Evolutionary conservation across 2,888 invertebrate species (phyloP).

Genomic region (Vesta saturnalis): DNA sequence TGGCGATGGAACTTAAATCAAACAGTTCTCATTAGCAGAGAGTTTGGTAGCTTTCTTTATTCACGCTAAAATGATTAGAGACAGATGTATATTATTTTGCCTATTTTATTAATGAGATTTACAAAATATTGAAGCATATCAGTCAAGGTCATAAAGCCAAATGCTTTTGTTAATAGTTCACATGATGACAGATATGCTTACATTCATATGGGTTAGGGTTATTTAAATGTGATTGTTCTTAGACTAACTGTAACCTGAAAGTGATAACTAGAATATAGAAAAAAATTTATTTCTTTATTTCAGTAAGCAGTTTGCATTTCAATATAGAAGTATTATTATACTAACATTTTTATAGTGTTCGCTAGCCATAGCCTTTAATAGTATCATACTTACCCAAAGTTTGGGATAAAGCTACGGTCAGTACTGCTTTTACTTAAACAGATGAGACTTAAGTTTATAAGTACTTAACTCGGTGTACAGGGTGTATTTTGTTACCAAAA

Average conservation of each 20-base stretch:
- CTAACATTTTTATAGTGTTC: too few species aligned
- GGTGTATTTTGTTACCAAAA: conserved; percentile 2
- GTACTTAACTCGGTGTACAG: conserved; percentile 10
- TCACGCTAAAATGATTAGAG: not conserved
- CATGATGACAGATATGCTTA: conserved; percentile 3
- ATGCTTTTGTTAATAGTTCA: not conserved
- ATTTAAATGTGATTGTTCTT: not conserved
- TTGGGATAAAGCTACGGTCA: too few species aligned
- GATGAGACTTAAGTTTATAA: not conserved
- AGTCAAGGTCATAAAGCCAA: not conserved
- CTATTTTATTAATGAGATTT: not conserved
- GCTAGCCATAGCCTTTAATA: too few species aligned
- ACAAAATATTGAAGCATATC: not conserved
- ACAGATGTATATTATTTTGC: not conserved
- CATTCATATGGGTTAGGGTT: not conserved
- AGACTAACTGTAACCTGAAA: not conserved
- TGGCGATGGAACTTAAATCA: conserved; percentile 82
- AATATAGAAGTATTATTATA: too few species aligned
- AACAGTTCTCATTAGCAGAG: conserved; percentile 22
- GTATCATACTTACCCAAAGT: too few species aligned
- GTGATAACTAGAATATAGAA: not conserved
- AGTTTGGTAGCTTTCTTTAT: not conserved
- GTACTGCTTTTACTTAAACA: too few species aligned
- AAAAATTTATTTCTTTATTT: not conserved
- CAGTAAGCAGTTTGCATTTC: not conserved